Conservation (phyloP, 2,113 vertebrate species). For the Coracopsis vasa region DNA sequence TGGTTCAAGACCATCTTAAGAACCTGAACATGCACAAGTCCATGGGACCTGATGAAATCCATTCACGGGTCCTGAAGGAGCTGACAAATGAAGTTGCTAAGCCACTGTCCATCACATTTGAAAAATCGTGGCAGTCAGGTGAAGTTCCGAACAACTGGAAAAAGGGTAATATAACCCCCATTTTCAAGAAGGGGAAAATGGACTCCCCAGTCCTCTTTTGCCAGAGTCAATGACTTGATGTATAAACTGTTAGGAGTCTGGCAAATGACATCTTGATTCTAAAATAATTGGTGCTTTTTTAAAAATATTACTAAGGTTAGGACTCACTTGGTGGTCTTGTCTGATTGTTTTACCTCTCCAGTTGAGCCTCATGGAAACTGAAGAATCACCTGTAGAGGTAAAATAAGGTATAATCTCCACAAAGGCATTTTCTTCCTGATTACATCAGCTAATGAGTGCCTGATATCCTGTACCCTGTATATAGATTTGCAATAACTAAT, state of each 20-base stretch:
- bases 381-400: not conserved
- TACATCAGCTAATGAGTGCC: not conserved
- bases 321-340: not conserved
- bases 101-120: no score
- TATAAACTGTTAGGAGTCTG: not conserved
- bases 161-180: no score
- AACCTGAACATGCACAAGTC: no score
- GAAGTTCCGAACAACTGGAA: no score
- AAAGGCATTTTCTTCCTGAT: not conserved
- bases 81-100: no score
- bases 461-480: not conserved
- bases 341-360: not conserved
- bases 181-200: no score
- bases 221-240: not conserved
- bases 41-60: no score
- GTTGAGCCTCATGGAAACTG: not conserved
- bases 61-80: no score
- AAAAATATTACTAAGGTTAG: not conserved
- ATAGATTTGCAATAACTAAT: not conserved
- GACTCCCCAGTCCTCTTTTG: not conserved
- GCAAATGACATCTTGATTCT: not conserved
- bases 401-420: not conserved
- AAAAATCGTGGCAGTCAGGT: no score
- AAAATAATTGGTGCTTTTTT: not conserved
- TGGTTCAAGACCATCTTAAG: no score